phyloP scores from a whole-genome alignment of 2,888 invertebrate species.

The Homarus gammarus region DNA sequence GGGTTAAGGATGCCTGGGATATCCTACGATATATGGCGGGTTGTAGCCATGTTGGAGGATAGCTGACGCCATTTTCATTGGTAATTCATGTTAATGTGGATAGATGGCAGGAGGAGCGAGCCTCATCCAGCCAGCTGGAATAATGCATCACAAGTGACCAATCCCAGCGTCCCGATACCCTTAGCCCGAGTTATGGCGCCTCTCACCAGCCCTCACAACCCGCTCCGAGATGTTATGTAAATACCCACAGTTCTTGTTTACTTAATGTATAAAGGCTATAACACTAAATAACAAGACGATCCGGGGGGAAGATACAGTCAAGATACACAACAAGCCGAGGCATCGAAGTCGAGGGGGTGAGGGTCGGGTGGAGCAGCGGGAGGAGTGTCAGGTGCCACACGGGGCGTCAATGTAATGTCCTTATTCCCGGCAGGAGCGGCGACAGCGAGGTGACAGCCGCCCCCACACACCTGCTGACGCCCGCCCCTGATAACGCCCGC shows the following conservation, averaged over 20 bases:
- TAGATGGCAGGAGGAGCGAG: slow-evolving; percentile 54
- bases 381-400: background rate
- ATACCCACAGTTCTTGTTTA: slow-evolving; percentile 7
- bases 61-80: slow-evolving; percentile 50
- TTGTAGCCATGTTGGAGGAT: background rate
- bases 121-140: slow-evolving; percentile 41
- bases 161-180: slow-evolving; percentile 31
- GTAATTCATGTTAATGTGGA: slow-evolving; percentile 64
- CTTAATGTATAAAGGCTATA: slow-evolving; percentile 21
- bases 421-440: slow-evolving; percentile 6
- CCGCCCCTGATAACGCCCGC: slow-evolving; percentile 20
- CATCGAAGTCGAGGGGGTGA: background rate
- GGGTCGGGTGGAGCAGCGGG: background rate
- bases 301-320: background rate
- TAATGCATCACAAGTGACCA: slow-evolving; percentile 52
- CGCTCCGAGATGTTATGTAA: slow-evolving; percentile 40
- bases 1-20: slow-evolving; percentile 29
- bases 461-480: slow-evolving; percentile 26
- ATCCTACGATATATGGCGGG: background rate
- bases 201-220: slow-evolving; percentile 10
- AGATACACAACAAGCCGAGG: background rate
- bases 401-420: background rate
- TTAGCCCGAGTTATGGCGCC: slow-evolving; percentile 5
- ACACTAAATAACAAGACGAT: background rate
- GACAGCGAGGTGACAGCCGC: background rate